Percentiles rank a stretch among this genome's conserved stretches.
These are phyloP conservation scores for Strigamia crassipes DNA, from an alignment of 2,888 invertebrate genomes.

Conservation along the genomic window DNA sequence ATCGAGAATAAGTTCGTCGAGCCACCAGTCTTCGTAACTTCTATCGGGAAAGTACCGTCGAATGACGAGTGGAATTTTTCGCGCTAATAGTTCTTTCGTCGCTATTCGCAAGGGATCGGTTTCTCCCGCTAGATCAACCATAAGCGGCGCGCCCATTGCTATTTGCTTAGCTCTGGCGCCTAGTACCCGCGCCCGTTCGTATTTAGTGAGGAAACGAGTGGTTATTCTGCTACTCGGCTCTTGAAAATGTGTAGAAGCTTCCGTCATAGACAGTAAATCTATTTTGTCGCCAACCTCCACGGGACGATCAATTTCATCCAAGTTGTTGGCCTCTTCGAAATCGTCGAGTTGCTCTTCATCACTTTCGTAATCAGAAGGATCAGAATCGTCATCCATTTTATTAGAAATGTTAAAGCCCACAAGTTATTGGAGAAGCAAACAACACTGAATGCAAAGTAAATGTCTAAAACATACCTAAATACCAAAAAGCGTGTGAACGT, in stretches of 20 bases:
- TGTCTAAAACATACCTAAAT: too few relatives aligned
- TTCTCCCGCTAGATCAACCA: conserved; percentile 99
- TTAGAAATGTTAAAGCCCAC: too few relatives aligned
- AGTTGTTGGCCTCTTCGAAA: conserved; percentile 85
- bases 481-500: too few relatives aligned
- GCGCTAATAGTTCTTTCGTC: conserved; percentile 93
- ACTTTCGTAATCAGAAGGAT: too few relatives aligned
- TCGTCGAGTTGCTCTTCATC: conserved; percentile 81
- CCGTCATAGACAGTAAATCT: conserved; percentile 79
- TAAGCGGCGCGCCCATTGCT: conserved; percentile 99
- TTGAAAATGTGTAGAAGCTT: conserved; percentile 78
- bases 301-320: conserved; percentile 83
- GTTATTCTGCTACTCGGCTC: conserved; percentile 90
- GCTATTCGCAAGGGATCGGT: conserved; percentile 98
- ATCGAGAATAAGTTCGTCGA: conserved; percentile 95
- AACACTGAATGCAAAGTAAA: too few relatives aligned
- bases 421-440: too few relatives aligned
- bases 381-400: too few relatives aligned
- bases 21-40: conserved; percentile 99
- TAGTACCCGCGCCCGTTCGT: conserved; percentile 86
- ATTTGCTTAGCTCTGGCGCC: conserved; percentile 98
- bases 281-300: conserved; percentile 78
- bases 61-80: conserved; percentile 97
- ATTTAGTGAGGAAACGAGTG: conserved; percentile 98
- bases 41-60: conserved; percentile 95